Base-by-base conservation (phyloP, 2,797 vertebrate genomes). In the Leptodactylus fallax region DNA sequence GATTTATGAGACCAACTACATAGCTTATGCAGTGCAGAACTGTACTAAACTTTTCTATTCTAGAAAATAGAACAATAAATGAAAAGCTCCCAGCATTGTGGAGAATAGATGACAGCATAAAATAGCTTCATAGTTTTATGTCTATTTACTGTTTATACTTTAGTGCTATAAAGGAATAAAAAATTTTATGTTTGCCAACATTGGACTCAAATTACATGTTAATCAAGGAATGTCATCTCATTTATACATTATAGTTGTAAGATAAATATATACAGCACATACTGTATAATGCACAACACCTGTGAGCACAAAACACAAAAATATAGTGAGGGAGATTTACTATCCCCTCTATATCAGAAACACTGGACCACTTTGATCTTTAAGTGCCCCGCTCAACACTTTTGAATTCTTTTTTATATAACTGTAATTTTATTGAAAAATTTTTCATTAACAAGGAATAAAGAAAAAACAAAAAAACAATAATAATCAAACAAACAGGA, bases 1-100 rank as follows among this genome's bases (percentile, higher is more conserved):
- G 81, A 83, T 83, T 71, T 83, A 83, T 83, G 81, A 58, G 19
- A 36, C 55, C 36, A n/a, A 13, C 55, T 85, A 49, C 27, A 27
- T 19, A 23, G 83, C 69, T 74, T 60, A 85, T 74, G 21, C 27
- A 76, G 27, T 83, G 51, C 9, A 17, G 49, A 55, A 83, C 23
- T 27, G 25, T 85, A 60, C 53, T 85, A 85, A 85, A 61, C 55
- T 85, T 16, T 55, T 69, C 49, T 83, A 49, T 69, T 23, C 45
- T 65, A 27, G 63, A 16, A 56, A 17, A 71, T 16, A 49, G 61
- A 13, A 25, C 61, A 81, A 71, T 83, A 71, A 83, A 36, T 83
- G 81, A 71, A 71, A 13, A 83, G 47, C 65, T 56, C 51, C 63
- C 53, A 71, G 51, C 81, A 53, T 69, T 55, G 81, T 53, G 14